These are phyloP conservation scores for Zaprionus camerounensis DNA, from an alignment of 1,140 invertebrate species.

Conservation along the genomic window DNA sequence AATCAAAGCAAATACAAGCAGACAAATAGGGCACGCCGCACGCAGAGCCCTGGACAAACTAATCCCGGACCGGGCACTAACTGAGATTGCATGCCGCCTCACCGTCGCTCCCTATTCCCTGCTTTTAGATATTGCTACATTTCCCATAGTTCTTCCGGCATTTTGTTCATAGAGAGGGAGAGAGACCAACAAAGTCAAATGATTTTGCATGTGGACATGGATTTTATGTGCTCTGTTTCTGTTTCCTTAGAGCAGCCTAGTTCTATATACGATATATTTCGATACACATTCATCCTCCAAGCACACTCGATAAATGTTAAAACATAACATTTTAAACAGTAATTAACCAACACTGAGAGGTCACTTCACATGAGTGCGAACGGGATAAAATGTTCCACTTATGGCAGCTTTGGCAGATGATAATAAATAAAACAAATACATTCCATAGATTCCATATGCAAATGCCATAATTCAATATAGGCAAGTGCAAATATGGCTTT, in stretches of 20 bases:
- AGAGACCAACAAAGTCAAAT: slow-evolving; percentile 10
- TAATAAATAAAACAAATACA: neutral
- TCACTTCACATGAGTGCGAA: neutral
- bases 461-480: neutral
- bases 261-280: too few species aligned
- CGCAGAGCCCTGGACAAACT: slow-evolving; percentile 17
- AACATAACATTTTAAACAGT: neutral
- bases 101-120: neutral
- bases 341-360: neutral
- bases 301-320: neutral
- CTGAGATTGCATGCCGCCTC: slow-evolving; percentile 1
- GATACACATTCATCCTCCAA: neutral
- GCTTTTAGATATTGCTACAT: neutral
- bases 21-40: slow-evolving; percentile 44
- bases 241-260: neutral
- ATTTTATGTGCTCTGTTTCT: slow-evolving; percentile 29
- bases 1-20: slow-evolving; percentile 66
- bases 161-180: neutral
- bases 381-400: neutral
- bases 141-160: slow-evolving; percentile 12
- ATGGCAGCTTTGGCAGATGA: neutral
- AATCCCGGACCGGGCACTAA: slow-evolving; percentile 49
- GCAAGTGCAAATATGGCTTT: neutral
- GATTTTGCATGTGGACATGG: slow-evolving; percentile 48
- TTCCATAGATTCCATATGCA: neutral